Evolutionary conservation across 1,140 invertebrate genomes (phyloP).

Genomic region (Aphelenchoides besseyi): DNA sequence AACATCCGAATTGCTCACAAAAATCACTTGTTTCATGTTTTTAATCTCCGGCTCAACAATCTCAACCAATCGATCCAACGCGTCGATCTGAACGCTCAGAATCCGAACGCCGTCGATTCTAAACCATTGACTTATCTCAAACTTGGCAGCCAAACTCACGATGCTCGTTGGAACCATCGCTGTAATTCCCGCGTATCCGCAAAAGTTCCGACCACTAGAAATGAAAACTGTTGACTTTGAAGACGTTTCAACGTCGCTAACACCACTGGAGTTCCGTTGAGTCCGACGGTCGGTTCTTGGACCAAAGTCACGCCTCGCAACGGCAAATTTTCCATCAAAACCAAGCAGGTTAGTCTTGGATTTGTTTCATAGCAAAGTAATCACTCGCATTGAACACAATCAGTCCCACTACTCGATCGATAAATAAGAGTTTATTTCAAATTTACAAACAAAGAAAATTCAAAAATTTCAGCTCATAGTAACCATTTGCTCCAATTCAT

Average conservation of each 20-base stretch:
- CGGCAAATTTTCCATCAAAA: slow-evolving; percentile 14
- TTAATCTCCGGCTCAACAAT: neutral
- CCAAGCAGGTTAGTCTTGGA: no score
- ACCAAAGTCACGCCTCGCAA: neutral
- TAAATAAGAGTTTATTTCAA: neutral
- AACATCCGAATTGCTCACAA: neutral
- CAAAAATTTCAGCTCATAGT: neutral
- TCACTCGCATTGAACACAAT: neutral
- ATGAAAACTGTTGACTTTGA: neutral
- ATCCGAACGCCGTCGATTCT: neutral
- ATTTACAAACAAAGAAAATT: neutral
- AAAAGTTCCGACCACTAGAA: neutral
- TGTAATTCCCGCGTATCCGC: neutral
- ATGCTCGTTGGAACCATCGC: neutral
- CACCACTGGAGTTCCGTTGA: neutral
- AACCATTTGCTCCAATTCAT: slow-evolving; percentile 2
- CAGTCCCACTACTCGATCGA: neutral
- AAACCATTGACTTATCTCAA: slow-evolving; percentile 1
- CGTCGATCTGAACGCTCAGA: neutral
- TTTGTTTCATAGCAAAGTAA: no score
- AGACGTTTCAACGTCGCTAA: slow-evolving; percentile 12
- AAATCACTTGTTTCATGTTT: neutral
- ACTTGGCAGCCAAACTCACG: no score
- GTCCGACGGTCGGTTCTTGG: neutral
- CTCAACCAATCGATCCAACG: slow-evolving; percentile 11